Evolutionary conservation across 2,797 vertebrate species (phyloP).

Genomic region (Trichosurus vulpecula): DNA sequence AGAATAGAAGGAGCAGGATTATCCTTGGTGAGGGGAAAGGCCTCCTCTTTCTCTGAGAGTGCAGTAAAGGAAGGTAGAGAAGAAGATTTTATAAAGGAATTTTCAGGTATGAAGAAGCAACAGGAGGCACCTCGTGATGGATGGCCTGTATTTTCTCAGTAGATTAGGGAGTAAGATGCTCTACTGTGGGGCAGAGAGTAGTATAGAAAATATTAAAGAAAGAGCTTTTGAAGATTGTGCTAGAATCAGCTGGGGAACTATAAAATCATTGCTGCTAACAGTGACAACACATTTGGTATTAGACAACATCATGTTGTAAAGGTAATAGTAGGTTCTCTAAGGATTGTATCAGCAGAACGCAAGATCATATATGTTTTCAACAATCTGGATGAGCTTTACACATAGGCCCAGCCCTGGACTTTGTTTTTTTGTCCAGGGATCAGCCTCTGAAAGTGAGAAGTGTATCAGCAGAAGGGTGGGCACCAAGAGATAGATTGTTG

Average conservation of each 20-base stretch:
- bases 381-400: neutral
- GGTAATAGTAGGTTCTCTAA: neutral
- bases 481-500: neutral
- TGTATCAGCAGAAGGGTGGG: neutral
- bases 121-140: neutral
- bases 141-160: neutral
- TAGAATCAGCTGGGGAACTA: neutral
- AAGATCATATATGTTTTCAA: neutral
- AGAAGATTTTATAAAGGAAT: too few relatives aligned
- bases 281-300: neutral
- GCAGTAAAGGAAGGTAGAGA: too few relatives aligned
- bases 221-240: neutral
- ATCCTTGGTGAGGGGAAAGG: too few relatives aligned
- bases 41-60: too few relatives aligned
- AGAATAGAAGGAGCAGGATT: too few relatives aligned
- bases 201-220: neutral
- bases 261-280: neutral
- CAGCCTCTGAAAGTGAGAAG: neutral
- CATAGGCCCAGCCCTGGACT: neutral
- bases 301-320: neutral
- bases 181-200: neutral
- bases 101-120: too few relatives aligned
- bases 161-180: neutral
- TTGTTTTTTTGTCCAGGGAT: neutral
- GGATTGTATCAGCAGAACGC: neutral